A percentile compares a stretch with the other conserved stretches of the same genome.
Evolutionary conservation across 1,140 invertebrate genomes (phyloP).

Genomic region (Sitobion miscanthi): DNA sequence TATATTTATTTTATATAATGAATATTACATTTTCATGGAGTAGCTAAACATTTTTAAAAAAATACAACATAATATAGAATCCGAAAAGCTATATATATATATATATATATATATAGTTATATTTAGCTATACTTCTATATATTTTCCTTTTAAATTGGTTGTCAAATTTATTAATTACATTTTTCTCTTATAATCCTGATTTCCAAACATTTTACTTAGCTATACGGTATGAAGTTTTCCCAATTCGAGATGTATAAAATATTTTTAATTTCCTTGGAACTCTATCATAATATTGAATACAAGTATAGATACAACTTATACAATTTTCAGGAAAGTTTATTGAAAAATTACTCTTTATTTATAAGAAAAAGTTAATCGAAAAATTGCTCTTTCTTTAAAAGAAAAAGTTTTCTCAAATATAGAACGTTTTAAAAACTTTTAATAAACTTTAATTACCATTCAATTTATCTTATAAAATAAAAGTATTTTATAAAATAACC

Average conservation of each 20-base stretch:
- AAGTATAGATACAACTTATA: not conserved
- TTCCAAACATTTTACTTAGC: not conserved
- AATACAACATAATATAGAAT: not conserved
- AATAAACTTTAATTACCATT: slow-evolving; percentile 11
- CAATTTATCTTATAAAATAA: not conserved
- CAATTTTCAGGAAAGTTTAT: not conserved
- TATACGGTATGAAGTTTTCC: not conserved
- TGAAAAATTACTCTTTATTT: not conserved
- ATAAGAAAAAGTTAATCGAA: not conserved
- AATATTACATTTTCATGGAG: not conserved
- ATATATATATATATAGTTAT: not conserved
- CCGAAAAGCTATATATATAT: not conserved
- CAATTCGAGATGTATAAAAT: not conserved
- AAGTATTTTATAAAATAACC: not conserved
- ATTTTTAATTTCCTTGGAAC: not conserved
- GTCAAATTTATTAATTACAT: slow-evolving; percentile 3
- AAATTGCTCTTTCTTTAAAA: not conserved
- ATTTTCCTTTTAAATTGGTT: not conserved
- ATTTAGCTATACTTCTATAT: not conserved
- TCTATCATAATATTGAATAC: not conserved
- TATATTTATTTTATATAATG: not conserved
- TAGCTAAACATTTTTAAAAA: not conserved
- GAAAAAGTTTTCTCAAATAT: not conserved
- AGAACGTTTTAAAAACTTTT: not conserved
- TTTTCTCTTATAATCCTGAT: not conserved